Conservation (phyloP, 1,140 invertebrate species). For the Leptonema lineaticorne region DNA sequence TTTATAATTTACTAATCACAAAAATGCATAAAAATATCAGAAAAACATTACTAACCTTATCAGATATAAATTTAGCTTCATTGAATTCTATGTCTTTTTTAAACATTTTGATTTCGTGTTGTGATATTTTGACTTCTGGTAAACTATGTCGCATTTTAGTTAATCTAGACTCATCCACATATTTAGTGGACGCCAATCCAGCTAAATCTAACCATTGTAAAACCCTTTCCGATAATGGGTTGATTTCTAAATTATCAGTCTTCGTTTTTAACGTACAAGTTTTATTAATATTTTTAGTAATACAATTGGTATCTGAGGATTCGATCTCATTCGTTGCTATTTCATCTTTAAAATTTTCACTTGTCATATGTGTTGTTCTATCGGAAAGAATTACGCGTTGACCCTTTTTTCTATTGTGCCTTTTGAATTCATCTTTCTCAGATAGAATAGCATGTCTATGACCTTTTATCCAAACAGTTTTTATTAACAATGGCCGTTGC, state of each 20-base stretch:
- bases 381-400: neutral
- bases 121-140: slow-evolving; percentile 25
- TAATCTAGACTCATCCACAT: slow-evolving; percentile 12
- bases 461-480: slow-evolving; percentile 70
- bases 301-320: neutral
- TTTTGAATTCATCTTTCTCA: slow-evolving; percentile 55
- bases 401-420: neutral
- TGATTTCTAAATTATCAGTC: slow-evolving; percentile 44
- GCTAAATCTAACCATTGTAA: slow-evolving; percentile 63
- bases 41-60: no score
- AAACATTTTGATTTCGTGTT: slow-evolving; percentile 6
- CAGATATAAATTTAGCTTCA: no score
- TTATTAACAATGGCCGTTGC: slow-evolving; percentile 66
- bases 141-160: slow-evolving; percentile 24
- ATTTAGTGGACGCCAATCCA: slow-evolving; percentile 48
- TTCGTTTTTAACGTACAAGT: neutral
- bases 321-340: no score
- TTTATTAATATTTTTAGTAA: neutral
- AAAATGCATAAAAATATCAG: no score
- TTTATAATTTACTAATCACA: no score
- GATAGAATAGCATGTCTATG: slow-evolving; percentile 69
- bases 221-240: slow-evolving; percentile 58
- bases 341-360: no score
- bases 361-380: neutral
- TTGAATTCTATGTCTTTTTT: slow-evolving; percentile 17